Evolutionary conservation across 2,888 invertebrate genomes (phyloP), one percentile per base, ranked within the genome.

Genomic region (Mesoligia furuncula): DNA sequence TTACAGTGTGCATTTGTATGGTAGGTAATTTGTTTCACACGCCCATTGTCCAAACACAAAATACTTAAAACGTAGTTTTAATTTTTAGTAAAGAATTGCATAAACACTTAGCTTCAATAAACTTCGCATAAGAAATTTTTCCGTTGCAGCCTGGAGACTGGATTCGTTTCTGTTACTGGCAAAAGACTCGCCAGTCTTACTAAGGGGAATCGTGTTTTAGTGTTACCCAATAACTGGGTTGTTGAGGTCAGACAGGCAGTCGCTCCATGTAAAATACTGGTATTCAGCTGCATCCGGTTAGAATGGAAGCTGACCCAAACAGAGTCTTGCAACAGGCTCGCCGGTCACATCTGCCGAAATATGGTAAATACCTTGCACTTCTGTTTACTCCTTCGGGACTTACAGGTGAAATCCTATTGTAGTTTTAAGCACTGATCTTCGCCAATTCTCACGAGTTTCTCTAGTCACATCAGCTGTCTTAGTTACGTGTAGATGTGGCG

Each of bases 361-460:
- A 8, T 67, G 5, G 24, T 20, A 31, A 42, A 2, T 6, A 17
- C 11, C 17, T 42, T 27, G 27, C 20, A 20, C 4, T 13, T 15
- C 0, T 31, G 67, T 24, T 8, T 8, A 45, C 20, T 7, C 13
- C 8, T 48, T 67, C 13, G 20, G 20, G 2, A 2, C 48, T 24
- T 45, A 31, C 4, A 20, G 7, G 45, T 27, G 20, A 27, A 17
- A 66, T 27, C 17, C 5, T 51, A 67, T 11, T 24, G 66, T 72
- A 71, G 67, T 83, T 85, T 81, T 64, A 73, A 80, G 4, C 42
- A 36, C 36, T 24, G 20, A 75, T 75, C 61, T 36, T 61, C 27
- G 13, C 31, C n/a, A 79, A 57, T 89, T 88, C 89, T 62, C 88
- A 89, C 75, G 73, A 62, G 71, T 88, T 88, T 89, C 85, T 70